Conservation (phyloP, 2,113 vertebrate species). For the Loxodonta africana region DNA sequence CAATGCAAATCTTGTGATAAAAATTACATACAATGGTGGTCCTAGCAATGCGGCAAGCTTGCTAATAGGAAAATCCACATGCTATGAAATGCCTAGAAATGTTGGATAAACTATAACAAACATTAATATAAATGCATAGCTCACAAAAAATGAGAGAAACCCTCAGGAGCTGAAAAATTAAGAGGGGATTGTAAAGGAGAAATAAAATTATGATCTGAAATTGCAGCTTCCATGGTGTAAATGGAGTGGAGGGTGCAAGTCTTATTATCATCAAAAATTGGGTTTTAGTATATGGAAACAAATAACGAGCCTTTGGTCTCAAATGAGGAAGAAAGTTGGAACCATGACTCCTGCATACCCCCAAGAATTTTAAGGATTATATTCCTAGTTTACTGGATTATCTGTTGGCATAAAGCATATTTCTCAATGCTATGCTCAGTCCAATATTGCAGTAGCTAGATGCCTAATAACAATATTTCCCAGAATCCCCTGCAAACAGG, state of each 20-base stretch:
- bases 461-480: neutral
- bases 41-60: neutral
- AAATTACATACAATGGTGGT: constrained; percentile 5
- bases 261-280: neutral
- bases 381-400: neutral
- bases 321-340: constrained; percentile 5
- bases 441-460: constrained; percentile 1
- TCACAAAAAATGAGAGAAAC: neutral
- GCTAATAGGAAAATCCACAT: neutral
- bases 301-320: neutral
- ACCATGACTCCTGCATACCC: neutral
- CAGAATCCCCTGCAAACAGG: neutral
- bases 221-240: neutral
- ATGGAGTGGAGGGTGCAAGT: neutral
- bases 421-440: neutral
- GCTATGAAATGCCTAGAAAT: neutral
- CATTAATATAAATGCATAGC: neutral
- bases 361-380: neutral
- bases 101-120: neutral
- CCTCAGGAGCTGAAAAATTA: neutral
- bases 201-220: neutral
- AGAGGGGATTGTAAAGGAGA: neutral
- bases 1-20: neutral
- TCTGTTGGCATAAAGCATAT: neutral
- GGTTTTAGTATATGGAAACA: neutral